Percentiles rank a stretch among this genome's conserved stretches.
Evolutionary conservation across 1,140 invertebrate genomes (phyloP).

Genomic region (Leucophenga varia): DNA sequence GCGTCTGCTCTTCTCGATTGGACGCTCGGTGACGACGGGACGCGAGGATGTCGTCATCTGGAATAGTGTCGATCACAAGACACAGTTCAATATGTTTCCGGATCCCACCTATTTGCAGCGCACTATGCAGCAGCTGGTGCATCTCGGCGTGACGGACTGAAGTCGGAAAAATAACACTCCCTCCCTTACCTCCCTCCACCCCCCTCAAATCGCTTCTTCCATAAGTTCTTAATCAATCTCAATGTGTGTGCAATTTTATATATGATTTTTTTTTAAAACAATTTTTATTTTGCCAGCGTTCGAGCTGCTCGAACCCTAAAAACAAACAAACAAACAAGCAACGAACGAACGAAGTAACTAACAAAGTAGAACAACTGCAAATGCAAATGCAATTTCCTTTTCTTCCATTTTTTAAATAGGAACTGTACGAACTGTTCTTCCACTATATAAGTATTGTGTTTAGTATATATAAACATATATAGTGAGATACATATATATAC

Average conservation of each 20-base stretch:
- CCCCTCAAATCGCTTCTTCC: too few relatives aligned
- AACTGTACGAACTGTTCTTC: too few relatives aligned
- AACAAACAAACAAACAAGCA: constrained; percentile 11
- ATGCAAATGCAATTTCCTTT: too few relatives aligned
- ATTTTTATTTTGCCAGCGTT: constrained; percentile 21
- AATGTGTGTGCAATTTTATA: constrained; percentile 48
- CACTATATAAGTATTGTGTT: too few relatives aligned
- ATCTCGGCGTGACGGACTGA: constrained; percentile 65
- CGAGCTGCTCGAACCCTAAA: constrained; percentile 50
- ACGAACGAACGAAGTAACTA: too few relatives aligned
- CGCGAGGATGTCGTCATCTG: constrained; percentile 86
- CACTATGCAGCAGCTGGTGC: constrained; percentile 70
- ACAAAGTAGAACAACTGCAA: too few relatives aligned
- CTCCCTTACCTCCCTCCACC: too few relatives aligned
- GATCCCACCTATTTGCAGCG: constrained; percentile 75
- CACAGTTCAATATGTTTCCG: constrained; percentile 77
- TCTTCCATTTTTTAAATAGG: background rate
- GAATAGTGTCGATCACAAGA: constrained; percentile 91
- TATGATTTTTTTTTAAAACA: constrained; percentile 33
- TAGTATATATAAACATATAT: too few relatives aligned
- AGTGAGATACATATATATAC: too few relatives aligned
- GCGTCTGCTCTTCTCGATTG: constrained; percentile 82
- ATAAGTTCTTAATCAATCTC: too few relatives aligned
- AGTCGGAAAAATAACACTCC: background rate
- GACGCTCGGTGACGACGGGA: constrained; percentile 83